Evolutionary conservation across 2,888 invertebrate species (phyloP), one percentile per base, ranked within the genome.

Genomic region (Eumacrocentrus americanus): DNA sequence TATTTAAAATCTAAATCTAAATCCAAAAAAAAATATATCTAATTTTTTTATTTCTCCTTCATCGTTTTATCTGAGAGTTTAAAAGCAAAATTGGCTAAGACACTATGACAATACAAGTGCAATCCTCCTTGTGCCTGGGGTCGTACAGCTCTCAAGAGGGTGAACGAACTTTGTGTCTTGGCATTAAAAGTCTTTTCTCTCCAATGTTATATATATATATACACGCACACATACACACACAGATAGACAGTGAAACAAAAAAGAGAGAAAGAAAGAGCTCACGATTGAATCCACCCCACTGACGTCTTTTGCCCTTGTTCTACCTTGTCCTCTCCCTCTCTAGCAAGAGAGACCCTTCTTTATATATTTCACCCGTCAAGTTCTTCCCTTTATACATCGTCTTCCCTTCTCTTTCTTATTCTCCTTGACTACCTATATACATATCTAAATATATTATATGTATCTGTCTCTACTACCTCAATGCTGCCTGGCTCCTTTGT

Each of bases 171-270:
- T 20, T 12, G 37, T 51, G 37, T 51, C 9, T 29, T 52, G 14
- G 38, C 14, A 38, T 52, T 52, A 38, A 46, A 58, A 61, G 50
- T 40, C 61, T 63, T 56, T 58, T 47, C 11, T 56, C 25, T 9
- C 9, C 5, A 44, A 25, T 14, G 34, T 25, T 16, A 16, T 23
- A 16, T 25, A 37, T 37, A 46, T 14, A 52, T 18, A 52, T 40
- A 38, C 34, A 2, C 16, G 23, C 35, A 52, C 20, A 52, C 25
- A 38, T 37, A 2, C 16, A 35, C 35, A 40, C 22, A 35, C 35
- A 40, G 12, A 37, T 37, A 20, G 9, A 35, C 6, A 20, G 18
- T 18, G n/a, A n/a, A n/a, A n/a, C n/a, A n/a, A n/a, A n/a, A n/a
- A n/a, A n/a, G n/a, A n/a, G n/a, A n/a, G n/a, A n/a, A n/a, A n/a